A percentile compares a stretch with the other conserved stretches of the same genome.
These are phyloP conservation scores for Dicentrarchus labrax DNA, from an alignment of 2,113 vertebrate genomes.

Conservation along the genomic window DNA sequence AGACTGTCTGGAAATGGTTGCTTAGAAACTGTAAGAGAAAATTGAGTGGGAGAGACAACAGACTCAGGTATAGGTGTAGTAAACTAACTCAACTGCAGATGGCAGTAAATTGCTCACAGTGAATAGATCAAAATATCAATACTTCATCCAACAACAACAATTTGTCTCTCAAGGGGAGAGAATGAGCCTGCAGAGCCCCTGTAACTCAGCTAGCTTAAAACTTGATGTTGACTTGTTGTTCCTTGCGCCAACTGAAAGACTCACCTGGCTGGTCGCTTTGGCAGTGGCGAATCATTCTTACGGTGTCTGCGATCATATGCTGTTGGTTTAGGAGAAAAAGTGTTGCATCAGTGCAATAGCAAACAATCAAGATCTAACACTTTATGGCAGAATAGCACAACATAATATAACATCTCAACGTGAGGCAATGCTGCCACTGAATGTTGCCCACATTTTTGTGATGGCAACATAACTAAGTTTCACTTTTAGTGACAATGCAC, in stretches of 20 bases:
- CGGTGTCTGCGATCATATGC: conserved; percentile 99
- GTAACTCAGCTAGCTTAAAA: not conserved
- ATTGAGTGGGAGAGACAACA: not conserved
- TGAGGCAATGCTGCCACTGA: too few relatives aligned
- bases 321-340: conserved; percentile 61
- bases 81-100: conserved; percentile 46
- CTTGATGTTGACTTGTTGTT: not conserved
- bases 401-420: too few relatives aligned
- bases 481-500: not conserved
- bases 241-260: not conserved
- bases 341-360: conserved; percentile 21
- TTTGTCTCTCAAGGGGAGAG: not conserved
- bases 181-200: not conserved
- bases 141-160: not conserved
- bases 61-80: conserved; percentile 17
- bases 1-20: conserved; percentile 68
- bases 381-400: too few relatives aligned
- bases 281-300: conserved; percentile 96
- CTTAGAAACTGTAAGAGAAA: conserved; percentile 72
- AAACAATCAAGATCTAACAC: not conserved
- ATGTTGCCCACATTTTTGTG: not conserved
- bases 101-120: conserved; percentile 28
- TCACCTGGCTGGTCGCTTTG: conserved; percentile 94
- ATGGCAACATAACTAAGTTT: not conserved
- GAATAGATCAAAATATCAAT: not conserved